Evolutionary conservation across 2,797 vertebrate genomes (phyloP), one percentile per base, ranked within the genome.

Genomic region (Enoplosus armatus): DNA sequence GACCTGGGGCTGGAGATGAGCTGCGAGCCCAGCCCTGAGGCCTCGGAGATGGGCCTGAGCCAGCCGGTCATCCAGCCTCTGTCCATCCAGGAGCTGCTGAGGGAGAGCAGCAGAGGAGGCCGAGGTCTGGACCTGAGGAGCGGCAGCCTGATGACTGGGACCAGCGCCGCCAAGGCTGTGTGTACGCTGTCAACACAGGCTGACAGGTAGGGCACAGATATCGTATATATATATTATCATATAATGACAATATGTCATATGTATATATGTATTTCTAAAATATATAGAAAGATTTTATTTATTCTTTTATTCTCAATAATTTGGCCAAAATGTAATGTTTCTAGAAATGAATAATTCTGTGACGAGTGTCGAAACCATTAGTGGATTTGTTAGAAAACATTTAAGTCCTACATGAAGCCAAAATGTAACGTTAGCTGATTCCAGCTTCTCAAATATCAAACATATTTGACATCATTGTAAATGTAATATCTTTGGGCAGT

Each of bases 21-120:
- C 56, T 88, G 87, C 1, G 94, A 96, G 70, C 83, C 91, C 47
- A 89, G 83, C 47, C 88, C 88, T 0, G 95, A 97, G 74, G 94
- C 79, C 22, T 54, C 93, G 1, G 96, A 97, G 45, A 84, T 93
- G 58, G 89, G 93, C 16, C 93, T 98, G 75, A 96, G 94, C 71
- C 95, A 93, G 56, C 97, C 98, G 0, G 87, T 97, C 87, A 95
- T 97, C 81, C 97, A 98, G 92, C 96, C 97, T 0, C 90, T 96
- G 54, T 97, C 98, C 77, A 97, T 99, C 90, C 97, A 97, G 82
- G 97, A 99, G 27, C 97, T 99, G 54, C 90, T 99, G 89, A 95
- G 91, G 87, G 97, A 98, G 81, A 88, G 93, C 68, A 90, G 93
- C 78, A 92, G 96, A 2, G 95, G 95, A 1, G 90, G 91, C 62